Evolutionary conservation across 2,113 vertebrate species (phyloP), one percentile per base, ranked within the genome.

Genomic region (Bubo blakistoni): DNA sequence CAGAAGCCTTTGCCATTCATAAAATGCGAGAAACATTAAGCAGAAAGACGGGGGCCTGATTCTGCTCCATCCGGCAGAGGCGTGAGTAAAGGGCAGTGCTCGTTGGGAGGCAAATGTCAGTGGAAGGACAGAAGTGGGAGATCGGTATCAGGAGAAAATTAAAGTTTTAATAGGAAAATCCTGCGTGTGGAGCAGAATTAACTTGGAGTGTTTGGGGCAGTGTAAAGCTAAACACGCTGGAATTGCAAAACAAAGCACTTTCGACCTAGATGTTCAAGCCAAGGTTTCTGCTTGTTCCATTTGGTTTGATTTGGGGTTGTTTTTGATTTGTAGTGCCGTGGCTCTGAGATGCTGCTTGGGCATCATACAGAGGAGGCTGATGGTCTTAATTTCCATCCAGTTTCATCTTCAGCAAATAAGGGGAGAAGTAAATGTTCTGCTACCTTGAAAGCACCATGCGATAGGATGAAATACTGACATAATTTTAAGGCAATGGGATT

Each of bases 1-100:
- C 20, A 85, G 84, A 71, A 90, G 71, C 46, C 52, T 81, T 86
- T 96, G 42, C 76, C 40, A 9, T 92, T 82, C 89, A 84, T 84
- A 91, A 67, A 91, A 72, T 47, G 38, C 1, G 6, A 95, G 86
- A 73, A 83, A 83, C n/a, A 3, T 76, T 86, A 22, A 92, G 57
- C 61, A 88, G 92, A 70, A 72, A 19, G 86, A 46, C 1, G 19
- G 4, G 24, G 58, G 54, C 30, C 77, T 69, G 58, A 72, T 94
- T 32, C 86, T 76, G 71, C 42, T 51, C 90, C 16, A 1, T 59
- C 40, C 47, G 8, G n/a, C 67, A 70, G 55, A 2, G 1, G 22
- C 12, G 5, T 4, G 66, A 89, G 70, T 6, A 51, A 62, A 92
- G 66, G 87, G 57, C 72, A 30, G 36, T 8, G 57, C 85, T 76